Evolutionary conservation across 1,140 invertebrate species (phyloP).

Genomic region (Periplaneta americana): DNA sequence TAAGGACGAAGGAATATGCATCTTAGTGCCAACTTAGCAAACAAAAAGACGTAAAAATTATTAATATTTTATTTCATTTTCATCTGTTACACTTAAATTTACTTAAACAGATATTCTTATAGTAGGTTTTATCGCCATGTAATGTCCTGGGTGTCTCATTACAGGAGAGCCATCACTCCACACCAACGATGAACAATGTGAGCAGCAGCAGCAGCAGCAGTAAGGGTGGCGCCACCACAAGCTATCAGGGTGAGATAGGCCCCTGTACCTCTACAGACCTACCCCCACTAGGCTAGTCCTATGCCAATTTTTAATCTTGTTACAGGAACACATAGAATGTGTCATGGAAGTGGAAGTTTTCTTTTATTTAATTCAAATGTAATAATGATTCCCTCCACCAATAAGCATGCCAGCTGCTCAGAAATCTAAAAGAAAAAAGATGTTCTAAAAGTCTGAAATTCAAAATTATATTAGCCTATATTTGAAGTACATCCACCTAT

Average conservation of each 20-base stretch:
- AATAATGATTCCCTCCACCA: background rate
- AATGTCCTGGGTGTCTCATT: background rate
- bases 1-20: no score
- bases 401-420: no score
- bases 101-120: background rate
- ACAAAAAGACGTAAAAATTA: no score
- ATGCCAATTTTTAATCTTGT: background rate
- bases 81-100: background rate
- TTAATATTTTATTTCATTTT: no score
- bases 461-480: no score
- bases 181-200: background rate
- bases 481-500: no score
- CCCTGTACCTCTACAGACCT: conserved; percentile 11
- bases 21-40: no score
- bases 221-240: background rate
- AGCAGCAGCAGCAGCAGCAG: background rate
- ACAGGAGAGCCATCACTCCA: background rate
- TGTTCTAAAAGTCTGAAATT: no score
- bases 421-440: no score
- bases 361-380: background rate
- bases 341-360: background rate
- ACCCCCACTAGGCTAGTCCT: background rate
- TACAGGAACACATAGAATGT: background rate
- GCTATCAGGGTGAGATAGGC: conserved; percentile 14
- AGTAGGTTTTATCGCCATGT: background rate